Evolutionary conservation across 1,140 invertebrate genomes (phyloP).

Genomic region (Musca domestica): DNA sequence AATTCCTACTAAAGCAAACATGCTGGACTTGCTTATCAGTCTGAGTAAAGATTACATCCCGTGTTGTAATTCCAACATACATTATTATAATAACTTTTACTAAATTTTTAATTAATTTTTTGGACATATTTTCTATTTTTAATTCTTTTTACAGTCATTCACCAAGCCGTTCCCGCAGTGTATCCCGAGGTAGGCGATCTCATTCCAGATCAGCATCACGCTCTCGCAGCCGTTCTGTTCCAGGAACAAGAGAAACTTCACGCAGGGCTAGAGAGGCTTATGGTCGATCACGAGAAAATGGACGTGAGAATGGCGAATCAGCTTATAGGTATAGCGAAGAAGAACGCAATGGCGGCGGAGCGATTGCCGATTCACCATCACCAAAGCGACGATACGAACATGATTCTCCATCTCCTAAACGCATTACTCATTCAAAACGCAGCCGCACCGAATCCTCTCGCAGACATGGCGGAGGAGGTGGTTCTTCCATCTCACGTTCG

Average conservation of each 20-base stretch:
- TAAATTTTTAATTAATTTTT: not conserved
- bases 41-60: too few species aligned
- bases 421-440: conserved; percentile 23
- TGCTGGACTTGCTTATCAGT: too few species aligned
- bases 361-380: conserved; percentile 15
- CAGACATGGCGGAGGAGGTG: conserved; percentile 19
- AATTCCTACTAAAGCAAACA: too few species aligned
- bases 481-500: conserved; percentile 24
- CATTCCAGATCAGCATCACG: conserved; percentile 25
- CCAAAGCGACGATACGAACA: conserved; percentile 24
- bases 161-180: conserved; percentile 27
- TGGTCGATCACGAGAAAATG: conserved; percentile 26
- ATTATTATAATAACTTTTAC: too few species aligned
- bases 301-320: conserved; percentile 26
- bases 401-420: conserved; percentile 24
- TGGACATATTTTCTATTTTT: conserved; percentile 1
- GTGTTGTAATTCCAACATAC: too few species aligned
- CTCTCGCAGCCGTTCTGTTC: conserved; percentile 22
- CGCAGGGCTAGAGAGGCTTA: conserved; percentile 25
- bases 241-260: conserved; percentile 19
- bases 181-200: conserved; percentile 18
- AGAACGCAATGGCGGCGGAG: conserved; percentile 24
- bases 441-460: conserved; percentile 21
- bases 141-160: conserved; percentile 23
- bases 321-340: conserved; percentile 26